Evolutionary conservation across 2,888 invertebrate species (phyloP), one percentile per base, ranked within the genome.

Genomic region (Serripes groenlandicus): DNA sequence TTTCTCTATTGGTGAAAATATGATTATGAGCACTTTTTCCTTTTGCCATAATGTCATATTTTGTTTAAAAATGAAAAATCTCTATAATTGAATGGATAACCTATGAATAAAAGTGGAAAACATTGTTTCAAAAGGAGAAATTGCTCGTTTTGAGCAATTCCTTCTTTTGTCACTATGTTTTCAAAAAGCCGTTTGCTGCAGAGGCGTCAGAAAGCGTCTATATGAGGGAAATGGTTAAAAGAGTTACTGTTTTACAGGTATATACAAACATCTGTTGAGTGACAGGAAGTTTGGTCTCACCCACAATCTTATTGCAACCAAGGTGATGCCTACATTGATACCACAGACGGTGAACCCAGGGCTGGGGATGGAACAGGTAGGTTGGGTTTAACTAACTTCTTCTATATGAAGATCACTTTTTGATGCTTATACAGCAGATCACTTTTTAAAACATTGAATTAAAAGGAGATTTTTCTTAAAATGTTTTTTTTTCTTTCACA

Each of bases 311-410:
- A 97, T 99, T 97, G 99, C 99, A 9, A 98, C 97, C 18, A 97
- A 97, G 93, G 98, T 98, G 92, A 97, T 99, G 96, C 99, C 99
- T 9, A 96, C 97, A 21, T 96, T 99, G 74, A 96, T 98, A 78
- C 99, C 99, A 28, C 98, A 98, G 94, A 97, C 98, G 0, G 97
- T 99, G 79, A 98, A 98, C 95, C 97, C 98, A 21, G 96, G 96
- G 58, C 95, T 98, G 84, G 97, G 97, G 94, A 95, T 98, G 92
- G 97, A 97, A 88, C 97, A 98, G 95, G 98, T 97, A 93, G 15
- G 26, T 2, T 60, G 34, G 9, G 60, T 30, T 30, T 28, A 35
- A 21, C 15, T 32, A 30, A 62, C 62, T 23, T 4, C 3, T 3
- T 62, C 32, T 23, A 3, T 30, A 7, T 60, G 21, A 60, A 28